phyloP scores from a whole-genome alignment of 2,113 vertebrate species.

The Bubalus kerabau region DNA sequence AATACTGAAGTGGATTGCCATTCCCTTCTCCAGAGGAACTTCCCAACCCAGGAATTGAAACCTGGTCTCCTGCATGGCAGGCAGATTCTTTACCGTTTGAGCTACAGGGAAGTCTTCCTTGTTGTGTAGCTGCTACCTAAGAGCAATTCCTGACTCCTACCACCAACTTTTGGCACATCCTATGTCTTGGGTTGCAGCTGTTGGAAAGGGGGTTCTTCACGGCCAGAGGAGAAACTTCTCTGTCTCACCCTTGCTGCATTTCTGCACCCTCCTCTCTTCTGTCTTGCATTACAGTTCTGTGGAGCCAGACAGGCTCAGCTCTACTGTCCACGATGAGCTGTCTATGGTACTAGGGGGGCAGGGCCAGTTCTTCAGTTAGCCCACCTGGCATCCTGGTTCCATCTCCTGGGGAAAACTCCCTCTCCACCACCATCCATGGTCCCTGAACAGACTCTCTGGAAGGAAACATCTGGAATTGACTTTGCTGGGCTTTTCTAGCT shows the following conservation, averaged over 20 bases:
- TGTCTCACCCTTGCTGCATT: not conserved
- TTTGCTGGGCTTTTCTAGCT: not conserved
- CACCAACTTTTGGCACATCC: not conserved
- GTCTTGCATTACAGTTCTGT: not conserved
- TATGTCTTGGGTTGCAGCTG: not conserved
- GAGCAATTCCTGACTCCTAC: not conserved
- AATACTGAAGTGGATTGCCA: too few species aligned
- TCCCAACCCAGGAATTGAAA: too few species aligned
- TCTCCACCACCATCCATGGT: rapidly evolving
- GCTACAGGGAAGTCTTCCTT: not conserved
- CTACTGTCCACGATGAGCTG: not conserved
- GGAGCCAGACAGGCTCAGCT: not conserved
- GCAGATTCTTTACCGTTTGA: too few species aligned
- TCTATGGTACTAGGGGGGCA: not conserved
- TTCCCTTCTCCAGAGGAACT: too few species aligned
- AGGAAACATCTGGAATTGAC: not conserved
- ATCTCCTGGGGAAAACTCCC: not conserved
- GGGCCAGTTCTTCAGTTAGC: not conserved
- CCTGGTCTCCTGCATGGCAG: too few species aligned
- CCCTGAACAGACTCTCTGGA: not conserved
- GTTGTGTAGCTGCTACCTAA: not conserved
- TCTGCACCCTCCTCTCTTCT: not conserved
- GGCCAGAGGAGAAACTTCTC: not conserved
- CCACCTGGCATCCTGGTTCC: not conserved
- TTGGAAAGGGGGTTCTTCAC: not conserved